Conservation (phyloP, 2,113 vertebrate species). For the Canis aureus region DNA sequence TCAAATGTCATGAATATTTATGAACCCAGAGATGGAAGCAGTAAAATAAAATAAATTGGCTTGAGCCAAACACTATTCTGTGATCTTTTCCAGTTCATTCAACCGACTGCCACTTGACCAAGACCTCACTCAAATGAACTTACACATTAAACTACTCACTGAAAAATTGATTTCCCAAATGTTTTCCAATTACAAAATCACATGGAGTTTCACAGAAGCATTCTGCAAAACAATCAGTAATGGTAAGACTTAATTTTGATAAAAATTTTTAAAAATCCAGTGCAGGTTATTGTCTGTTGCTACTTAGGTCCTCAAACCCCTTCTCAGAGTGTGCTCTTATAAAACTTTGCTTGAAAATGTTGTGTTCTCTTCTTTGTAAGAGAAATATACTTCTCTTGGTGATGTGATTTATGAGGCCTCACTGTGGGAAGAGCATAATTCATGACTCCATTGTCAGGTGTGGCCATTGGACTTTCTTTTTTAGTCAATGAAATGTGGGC, state of each 20-base stretch:
- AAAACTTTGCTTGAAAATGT: background rate
- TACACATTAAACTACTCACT: constrained; percentile 82
- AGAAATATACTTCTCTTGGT: background rate
- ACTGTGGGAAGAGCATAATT: background rate
- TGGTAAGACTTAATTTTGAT: constrained; percentile 52
- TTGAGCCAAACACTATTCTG: constrained; percentile 77
- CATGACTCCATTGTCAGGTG: background rate
- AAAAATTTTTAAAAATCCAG: background rate
- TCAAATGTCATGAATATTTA: constrained; percentile 83
- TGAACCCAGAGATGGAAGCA: constrained; percentile 65
- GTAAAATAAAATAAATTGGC: constrained; percentile 82
- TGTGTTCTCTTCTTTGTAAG: background rate
- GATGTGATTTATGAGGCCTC: background rate
- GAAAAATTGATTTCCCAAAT: constrained; percentile 81
- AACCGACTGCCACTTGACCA: constrained; percentile 79
- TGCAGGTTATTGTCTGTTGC: background rate
- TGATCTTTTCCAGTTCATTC: constrained; percentile 81
- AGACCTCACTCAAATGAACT: constrained; percentile 82
- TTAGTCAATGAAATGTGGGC: background rate
- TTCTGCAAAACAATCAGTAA: constrained; percentile 53
- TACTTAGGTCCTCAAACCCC: background rate
- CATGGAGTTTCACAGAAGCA: constrained; percentile 50
- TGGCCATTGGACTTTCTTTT: background rate
- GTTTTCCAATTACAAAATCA: constrained; percentile 77
- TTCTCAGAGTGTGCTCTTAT: background rate